Evolutionary conservation across 2,797 vertebrate genomes (phyloP).

Genomic region (Acrossocheilus fasciatus): DNA sequence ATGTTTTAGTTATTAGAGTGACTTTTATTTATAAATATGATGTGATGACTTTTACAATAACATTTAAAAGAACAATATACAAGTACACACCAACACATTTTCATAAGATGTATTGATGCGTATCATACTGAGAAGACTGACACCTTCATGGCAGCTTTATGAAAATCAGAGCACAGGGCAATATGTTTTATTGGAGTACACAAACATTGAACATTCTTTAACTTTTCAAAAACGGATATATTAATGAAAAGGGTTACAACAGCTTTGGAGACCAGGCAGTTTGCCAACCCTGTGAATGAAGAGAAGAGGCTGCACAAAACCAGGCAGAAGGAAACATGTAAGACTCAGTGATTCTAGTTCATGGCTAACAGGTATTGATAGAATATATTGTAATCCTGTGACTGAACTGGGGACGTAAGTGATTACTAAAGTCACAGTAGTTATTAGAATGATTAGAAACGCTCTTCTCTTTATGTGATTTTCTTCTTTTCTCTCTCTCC

Average conservation of each 20-base stretch:
- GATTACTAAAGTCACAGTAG: neutral
- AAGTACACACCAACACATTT: no score
- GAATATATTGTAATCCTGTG: neutral
- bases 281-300: constrained; percentile 14
- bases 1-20: no score
- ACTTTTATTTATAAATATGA: no score
- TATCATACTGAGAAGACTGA: neutral
- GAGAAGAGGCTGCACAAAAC: constrained; percentile 36
- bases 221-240: no score
- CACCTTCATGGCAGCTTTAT: neutral
- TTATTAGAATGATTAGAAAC: constrained; percentile 38
- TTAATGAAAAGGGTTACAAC: neutral
- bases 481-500: constrained; percentile 22
- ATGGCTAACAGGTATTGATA: neutral
- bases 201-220: no score
- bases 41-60: no score
- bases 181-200: neutral
- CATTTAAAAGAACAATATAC: no score
- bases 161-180: neutral
- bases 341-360: neutral
- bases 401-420: constrained; percentile 30
- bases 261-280: neutral
- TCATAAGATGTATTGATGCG: neutral
- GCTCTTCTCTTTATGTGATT: constrained; percentile 45
- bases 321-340: neutral